phyloP scores from a whole-genome alignment of 2,888 invertebrate species.

The Stegana nigrithorax region DNA sequence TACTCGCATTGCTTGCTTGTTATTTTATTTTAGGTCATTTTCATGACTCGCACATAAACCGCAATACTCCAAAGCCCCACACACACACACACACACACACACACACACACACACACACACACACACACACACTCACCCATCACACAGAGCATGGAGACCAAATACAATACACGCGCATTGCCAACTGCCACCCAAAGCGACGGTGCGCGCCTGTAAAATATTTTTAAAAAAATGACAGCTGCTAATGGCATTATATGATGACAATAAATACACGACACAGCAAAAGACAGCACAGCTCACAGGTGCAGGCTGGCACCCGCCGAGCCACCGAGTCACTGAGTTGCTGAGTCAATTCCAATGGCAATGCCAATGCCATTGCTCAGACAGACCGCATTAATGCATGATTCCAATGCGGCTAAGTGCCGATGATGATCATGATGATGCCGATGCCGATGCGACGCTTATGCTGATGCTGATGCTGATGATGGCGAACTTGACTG shows the following conservation, averaged over 20 bases:
- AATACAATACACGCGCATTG: too few relatives aligned
- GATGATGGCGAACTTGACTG: neutral
- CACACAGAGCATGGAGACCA: too few relatives aligned
- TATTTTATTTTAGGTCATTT: neutral
- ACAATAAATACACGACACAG: slow-evolving; percentile 2
- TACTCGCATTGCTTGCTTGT: neutral
- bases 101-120: too few relatives aligned
- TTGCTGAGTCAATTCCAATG: too few relatives aligned
- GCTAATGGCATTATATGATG: slow-evolving; percentile 53
- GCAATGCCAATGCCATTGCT: too few relatives aligned
- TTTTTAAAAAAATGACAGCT: slow-evolving; percentile 54
- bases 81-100: neutral
- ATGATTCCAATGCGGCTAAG: slow-evolving; percentile 38
- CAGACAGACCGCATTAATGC: slow-evolving; percentile 10
- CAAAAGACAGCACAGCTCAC: neutral
- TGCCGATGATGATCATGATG: too few relatives aligned
- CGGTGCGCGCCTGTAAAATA: slow-evolving; percentile 48
- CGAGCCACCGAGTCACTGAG: neutral
- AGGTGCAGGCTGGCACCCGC: neutral
- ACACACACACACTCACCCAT: neutral
- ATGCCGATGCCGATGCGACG: neutral
- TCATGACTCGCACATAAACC: neutral
- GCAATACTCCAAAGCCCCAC: neutral
- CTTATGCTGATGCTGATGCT: neutral
- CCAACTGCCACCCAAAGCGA: neutral